Evolutionary conservation across 2,888 invertebrate genomes (phyloP).

Genomic region (Apodemia zela): DNA sequence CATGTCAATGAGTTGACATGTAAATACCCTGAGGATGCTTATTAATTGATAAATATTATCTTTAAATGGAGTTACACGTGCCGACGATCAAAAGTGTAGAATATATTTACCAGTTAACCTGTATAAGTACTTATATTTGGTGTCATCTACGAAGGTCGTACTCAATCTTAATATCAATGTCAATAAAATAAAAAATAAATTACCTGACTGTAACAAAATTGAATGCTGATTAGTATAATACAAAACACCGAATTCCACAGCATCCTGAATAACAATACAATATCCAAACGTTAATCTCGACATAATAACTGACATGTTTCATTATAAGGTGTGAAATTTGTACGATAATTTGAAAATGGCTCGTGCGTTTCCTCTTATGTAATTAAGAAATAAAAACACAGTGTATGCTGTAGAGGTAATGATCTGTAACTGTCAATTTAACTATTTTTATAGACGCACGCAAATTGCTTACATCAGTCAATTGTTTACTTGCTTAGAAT

Average conservation of each 20-base stretch:
- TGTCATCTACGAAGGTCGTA: no score
- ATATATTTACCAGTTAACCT: no score
- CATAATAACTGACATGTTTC: neutral
- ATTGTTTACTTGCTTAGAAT: no score
- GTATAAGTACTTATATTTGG: no score
- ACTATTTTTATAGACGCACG: neutral
- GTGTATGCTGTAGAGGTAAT: neutral
- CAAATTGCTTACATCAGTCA: no score
- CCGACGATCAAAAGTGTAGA: no score
- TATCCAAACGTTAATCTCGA: slow-evolving; percentile 4
- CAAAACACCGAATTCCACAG: neutral
- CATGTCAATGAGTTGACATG: no score
- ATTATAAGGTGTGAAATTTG: slow-evolving; percentile 11
- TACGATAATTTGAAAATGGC: neutral
- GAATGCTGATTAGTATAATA: neutral
- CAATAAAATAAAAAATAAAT: no score
- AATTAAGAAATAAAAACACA: neutral
- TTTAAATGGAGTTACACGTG: no score
- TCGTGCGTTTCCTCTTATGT: neutral
- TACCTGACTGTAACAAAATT: neutral
- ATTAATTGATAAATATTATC: no score
- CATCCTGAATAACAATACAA: neutral
- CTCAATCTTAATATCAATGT: no score
- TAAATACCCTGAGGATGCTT: no score
- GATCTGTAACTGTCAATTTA: neutral